Conservation (phyloP, 2,888 invertebrate genomes). For the Tachystola acroxantha region DNA sequence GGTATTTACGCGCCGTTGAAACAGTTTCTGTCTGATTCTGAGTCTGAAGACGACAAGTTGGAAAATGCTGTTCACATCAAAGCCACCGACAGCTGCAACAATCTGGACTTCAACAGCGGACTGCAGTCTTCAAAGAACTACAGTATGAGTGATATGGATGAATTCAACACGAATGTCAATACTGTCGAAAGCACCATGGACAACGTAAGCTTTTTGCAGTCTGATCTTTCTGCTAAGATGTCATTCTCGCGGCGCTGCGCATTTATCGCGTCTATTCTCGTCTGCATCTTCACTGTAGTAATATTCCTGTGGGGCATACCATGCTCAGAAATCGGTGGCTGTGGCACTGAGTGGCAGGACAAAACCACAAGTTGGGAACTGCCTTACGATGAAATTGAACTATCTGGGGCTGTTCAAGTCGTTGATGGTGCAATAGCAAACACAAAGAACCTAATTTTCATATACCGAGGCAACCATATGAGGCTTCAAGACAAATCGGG, state of each 20-base stretch:
- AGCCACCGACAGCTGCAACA: slow-evolving; percentile 56
- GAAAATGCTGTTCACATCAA: slow-evolving; percentile 52
- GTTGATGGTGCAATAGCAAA: slow-evolving; percentile 81
- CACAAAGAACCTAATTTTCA: slow-evolving; percentile 84
- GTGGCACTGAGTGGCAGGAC: slow-evolving; percentile 76
- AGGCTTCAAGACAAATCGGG: slow-evolving; percentile 66
- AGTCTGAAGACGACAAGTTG: slow-evolving; percentile 82
- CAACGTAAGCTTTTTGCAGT: slow-evolving; percentile 68
- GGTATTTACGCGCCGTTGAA: slow-evolving; percentile 85
- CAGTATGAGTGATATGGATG: slow-evolving; percentile 68
- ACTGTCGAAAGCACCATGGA: slow-evolving; percentile 71
- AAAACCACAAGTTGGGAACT: slow-evolving; percentile 83
- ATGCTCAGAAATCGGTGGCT: slow-evolving; percentile 83
- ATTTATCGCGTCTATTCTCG: slow-evolving; percentile 83
- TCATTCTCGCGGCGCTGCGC: slow-evolving; percentile 82
- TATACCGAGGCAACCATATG: slow-evolving; percentile 84
- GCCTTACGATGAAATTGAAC: slow-evolving; percentile 82
- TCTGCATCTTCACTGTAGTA: slow-evolving; percentile 84
- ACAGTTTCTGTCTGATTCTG: slow-evolving; percentile 87
- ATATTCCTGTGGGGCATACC: slow-evolving; percentile 87
- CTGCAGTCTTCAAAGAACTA: slow-evolving; percentile 63
- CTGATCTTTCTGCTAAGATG: slow-evolving; percentile 78
- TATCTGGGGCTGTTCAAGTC: slow-evolving; percentile 83
- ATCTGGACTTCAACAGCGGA: slow-evolving; percentile 66
- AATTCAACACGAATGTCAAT: slow-evolving; percentile 64